phyloP scores from a whole-genome alignment of 2,888 invertebrate genomes.

The Biston betularia region DNA sequence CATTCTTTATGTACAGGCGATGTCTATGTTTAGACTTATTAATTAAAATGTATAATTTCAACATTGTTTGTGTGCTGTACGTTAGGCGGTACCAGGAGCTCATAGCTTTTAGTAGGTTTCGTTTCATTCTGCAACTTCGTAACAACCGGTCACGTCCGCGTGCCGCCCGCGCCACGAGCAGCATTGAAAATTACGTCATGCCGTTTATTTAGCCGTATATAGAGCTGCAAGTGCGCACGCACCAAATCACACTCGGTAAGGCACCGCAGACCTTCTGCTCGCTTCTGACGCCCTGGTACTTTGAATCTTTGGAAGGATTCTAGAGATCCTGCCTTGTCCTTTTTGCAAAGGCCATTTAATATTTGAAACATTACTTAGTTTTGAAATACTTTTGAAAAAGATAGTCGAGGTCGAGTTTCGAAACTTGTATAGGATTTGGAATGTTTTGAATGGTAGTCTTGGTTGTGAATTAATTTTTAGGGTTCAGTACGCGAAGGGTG shows the following conservation, averaged over 20 bases:
- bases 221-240: conserved; percentile 67
- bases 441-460: background rate
- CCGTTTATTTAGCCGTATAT: conserved; percentile 78
- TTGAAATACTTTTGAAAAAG: background rate
- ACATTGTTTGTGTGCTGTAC: conserved; percentile 19
- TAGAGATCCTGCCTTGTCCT: conserved; percentile 53
- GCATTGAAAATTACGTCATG: conserved; percentile 81
- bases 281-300: conserved; percentile 73
- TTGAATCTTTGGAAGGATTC: conserved; percentile 70
- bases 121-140: conserved; percentile 62
- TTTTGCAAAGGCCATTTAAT: conserved; percentile 11
- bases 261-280: conserved; percentile 63
- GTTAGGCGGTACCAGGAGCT: conserved; percentile 70
- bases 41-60: background rate
- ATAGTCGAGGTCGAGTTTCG: background rate
- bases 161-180: conserved; percentile 70
- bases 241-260: conserved; percentile 67
- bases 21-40: background rate
- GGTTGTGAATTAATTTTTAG: background rate
- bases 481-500: too few species aligned
- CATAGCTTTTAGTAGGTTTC: conserved; percentile 66
- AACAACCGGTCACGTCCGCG: conserved; percentile 75
- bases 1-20: background rate
- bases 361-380: background rate
- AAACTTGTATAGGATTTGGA: background rate